Evolutionary conservation across 2,113 vertebrate species (phyloP), one percentile per base, ranked within the genome.

Genomic region (Ranitomeya variabilis): DNA sequence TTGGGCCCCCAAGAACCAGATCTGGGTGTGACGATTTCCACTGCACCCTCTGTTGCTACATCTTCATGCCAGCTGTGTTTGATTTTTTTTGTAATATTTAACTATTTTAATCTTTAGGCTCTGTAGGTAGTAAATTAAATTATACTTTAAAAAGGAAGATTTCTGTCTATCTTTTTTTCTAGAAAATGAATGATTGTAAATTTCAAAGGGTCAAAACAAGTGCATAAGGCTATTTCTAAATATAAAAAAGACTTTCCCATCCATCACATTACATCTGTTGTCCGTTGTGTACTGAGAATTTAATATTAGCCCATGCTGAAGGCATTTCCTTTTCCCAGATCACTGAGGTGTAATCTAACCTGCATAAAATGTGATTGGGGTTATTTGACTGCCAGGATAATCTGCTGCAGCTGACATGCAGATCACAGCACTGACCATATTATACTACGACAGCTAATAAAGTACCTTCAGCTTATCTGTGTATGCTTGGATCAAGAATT

Each of bases 311-410:
- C 78, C 64, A 60, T 87, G 82, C 52, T 82, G 64, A 82, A 87
- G 64, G 86, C 54, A 82, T 87, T 87, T 87, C 86, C 79, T 73
- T 74, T 87, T 73, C 78, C 79, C 86, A 60, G 78, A 87, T 87
- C 66, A 81, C 64, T 82, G 78, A 82, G 77, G 86, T 87, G 86
- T 82, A 87, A 87, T 82, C 54, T 71, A 87, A 87, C 86, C 86
- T 82, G 54, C 54, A 87, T 45, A 57, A 71, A 82, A 87, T 87
- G 76, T 67, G 64, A 87, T 82, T 81, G 57, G 86, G n/a, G 78
- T 85, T 87, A 81, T 73, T 52, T 81, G 78, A 87, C 66, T 81
- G 78, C 54, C 79, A 82, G 66, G 45, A 73, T 87, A 87, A 81
- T 80, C 51, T 87, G 26, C 64, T 71, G 66, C 86, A 59, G 78